Evolutionary conservation across 2,797 vertebrate species (phyloP).

Genomic region (Galago senegalensis): DNA sequence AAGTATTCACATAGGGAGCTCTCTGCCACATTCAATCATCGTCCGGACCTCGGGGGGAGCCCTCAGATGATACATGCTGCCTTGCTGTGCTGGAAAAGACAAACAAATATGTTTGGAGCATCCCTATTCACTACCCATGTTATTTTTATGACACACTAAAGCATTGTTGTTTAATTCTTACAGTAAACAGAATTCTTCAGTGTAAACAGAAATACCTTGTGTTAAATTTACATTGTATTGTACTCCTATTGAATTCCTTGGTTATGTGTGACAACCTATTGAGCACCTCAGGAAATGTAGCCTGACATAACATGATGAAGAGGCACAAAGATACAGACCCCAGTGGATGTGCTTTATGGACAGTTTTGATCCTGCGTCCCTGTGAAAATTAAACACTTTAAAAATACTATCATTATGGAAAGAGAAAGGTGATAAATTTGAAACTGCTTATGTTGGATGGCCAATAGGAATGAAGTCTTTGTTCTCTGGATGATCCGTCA

Average conservation of each 20-base stretch:
- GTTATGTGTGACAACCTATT: conserved; percentile 75
- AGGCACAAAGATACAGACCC: conserved; percentile 64
- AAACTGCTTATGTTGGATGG: neutral
- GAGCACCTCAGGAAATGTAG: conserved; percentile 73
- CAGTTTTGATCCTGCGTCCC: conserved; percentile 66
- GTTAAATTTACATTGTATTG: conserved; percentile 66
- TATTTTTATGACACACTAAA: conserved; percentile 74
- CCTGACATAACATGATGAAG: conserved; percentile 75
- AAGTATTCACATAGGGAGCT: conserved; percentile 70
- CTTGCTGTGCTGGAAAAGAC: conserved; percentile 33
- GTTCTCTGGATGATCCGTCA: conserved; percentile 9
- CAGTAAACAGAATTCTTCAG: conserved; percentile 76
- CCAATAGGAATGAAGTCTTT: conserved; percentile 35
- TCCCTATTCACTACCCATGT: conserved; percentile 38
- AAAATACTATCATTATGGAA: conserved; percentile 70
- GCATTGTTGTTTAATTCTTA: conserved; percentile 76
- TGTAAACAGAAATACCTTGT: conserved; percentile 72
- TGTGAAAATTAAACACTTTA: conserved; percentile 84
- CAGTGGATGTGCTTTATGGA: conserved; percentile 56
- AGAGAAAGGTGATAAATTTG: conserved; percentile 74
- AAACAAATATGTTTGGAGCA: conserved; percentile 69
- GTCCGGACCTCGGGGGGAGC: neutral
- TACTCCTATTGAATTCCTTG: conserved; percentile 71
- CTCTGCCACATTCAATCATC: conserved; percentile 78
- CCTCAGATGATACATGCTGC: conserved; percentile 43